phyloP scores from a whole-genome alignment of 1,140 invertebrate genomes.

The Nephila pilipes region DNA sequence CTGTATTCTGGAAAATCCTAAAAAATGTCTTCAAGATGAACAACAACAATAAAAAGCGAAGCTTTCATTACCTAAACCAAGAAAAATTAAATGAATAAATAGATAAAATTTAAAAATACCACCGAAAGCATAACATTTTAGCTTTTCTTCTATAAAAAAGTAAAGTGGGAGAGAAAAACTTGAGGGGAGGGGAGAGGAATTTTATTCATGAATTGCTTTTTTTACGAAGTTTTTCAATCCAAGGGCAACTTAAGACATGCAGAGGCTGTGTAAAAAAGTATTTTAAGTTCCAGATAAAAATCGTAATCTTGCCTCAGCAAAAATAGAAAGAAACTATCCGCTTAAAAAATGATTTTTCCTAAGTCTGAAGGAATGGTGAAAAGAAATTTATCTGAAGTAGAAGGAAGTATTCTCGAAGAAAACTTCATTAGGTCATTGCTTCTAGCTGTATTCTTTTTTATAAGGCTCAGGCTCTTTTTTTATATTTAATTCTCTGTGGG shows the following conservation, averaged over 20 bases:
- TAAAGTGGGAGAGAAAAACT: not conserved
- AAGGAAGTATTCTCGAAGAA: constrained; percentile 15
- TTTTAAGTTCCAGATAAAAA: constrained; percentile 6
- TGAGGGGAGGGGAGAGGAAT: not conserved
- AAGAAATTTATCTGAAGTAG: constrained; percentile 25
- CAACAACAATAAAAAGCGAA: not conserved
- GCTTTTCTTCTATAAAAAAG: not conserved
- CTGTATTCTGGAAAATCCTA: not conserved
- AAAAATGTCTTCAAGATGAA: not conserved
- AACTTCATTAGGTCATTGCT: constrained; percentile 28
- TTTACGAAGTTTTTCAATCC: not conserved
- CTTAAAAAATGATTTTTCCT: constrained; percentile 24
- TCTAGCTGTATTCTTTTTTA: not conserved
- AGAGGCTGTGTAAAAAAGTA: not conserved
- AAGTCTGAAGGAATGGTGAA: not conserved
- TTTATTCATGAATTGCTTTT: not conserved
- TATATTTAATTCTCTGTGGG: not conserved
- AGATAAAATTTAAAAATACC: constrained; percentile 18
- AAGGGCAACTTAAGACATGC: not conserved
- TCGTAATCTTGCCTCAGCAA: constrained; percentile 8
- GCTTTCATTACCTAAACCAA: not conserved
- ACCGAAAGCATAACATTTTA: constrained; percentile 1
- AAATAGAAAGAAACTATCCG: not conserved
- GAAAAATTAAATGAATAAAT: constrained; percentile 17
- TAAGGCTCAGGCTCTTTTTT: not conserved